A percentile compares a stretch with the other conserved stretches of the same genome.
Conservation (phyloP, 2,888 invertebrate genomes). For the Drosophila nigricruria region DNA sequence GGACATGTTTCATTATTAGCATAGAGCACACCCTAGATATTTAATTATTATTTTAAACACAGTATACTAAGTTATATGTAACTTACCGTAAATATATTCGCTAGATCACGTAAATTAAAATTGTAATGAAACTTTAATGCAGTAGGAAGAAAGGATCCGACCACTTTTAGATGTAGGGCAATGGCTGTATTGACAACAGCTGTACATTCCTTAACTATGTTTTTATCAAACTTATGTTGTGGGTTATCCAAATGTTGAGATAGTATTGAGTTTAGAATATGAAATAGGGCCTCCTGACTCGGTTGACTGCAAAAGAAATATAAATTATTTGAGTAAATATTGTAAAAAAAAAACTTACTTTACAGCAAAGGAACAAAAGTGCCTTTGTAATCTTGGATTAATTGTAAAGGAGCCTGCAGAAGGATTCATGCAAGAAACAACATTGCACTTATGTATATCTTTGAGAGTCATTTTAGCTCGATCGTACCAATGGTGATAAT, state of each 20-base stretch:
- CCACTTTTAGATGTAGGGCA: conserved; percentile 91
- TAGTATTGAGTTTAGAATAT: conserved; percentile 94
- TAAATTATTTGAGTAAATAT: conserved; percentile 6
- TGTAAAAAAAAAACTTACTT: conserved; percentile 86
- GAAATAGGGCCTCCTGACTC: conserved; percentile 91
- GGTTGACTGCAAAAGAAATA: conserved; percentile 89
- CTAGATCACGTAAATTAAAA: conserved; percentile 96
- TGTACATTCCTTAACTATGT: conserved; percentile 87
- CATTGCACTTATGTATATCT: conserved; percentile 97
- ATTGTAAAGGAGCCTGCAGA: conserved; percentile 98
- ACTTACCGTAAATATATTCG: conserved; percentile 95
- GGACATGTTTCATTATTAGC: conserved; percentile 91
- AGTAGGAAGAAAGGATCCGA: conserved; percentile 93
- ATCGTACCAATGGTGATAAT: conserved; percentile 98
- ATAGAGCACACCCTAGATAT: conserved; percentile 92
- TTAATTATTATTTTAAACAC: neutral
- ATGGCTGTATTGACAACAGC: conserved; percentile 90
- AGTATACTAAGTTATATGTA: neutral
- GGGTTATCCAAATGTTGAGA: conserved; percentile 90
- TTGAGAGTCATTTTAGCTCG: conserved; percentile 93
- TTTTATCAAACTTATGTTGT: conserved; percentile 88
- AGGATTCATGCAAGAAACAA: conserved; percentile 98
- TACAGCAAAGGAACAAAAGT: conserved; percentile 94
- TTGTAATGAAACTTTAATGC: conserved; percentile 97
- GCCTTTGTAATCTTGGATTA: conserved; percentile 94